Evolutionary conservation across 2,797 vertebrate species (phyloP).

Genomic region (Lycodopsis pacificus): DNA sequence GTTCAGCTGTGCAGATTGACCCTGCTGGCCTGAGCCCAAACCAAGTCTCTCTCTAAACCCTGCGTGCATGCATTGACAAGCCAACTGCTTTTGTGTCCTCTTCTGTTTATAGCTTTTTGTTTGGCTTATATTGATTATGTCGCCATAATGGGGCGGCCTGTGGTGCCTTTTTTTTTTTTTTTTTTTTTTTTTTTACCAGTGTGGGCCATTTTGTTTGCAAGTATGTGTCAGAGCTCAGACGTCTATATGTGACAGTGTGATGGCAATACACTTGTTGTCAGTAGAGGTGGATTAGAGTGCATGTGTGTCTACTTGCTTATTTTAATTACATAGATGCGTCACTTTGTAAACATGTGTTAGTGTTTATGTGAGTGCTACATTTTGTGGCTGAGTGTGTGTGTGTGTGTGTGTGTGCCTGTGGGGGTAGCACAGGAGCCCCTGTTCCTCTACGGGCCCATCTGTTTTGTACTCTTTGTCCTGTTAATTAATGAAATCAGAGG

Average conservation of each 20-base stretch:
- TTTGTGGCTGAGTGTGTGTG: constrained; percentile 38
- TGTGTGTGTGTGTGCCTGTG: constrained; percentile 51
- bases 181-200: constrained; percentile 4
- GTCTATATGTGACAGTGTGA: constrained; percentile 24
- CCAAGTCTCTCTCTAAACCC: constrained; percentile 44
- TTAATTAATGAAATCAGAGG: constrained; percentile 86
- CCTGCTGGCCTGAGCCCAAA: constrained; percentile 70
- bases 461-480: constrained; percentile 85
- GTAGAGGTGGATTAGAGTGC: not conserved
- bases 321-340: constrained; percentile 38
- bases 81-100: constrained; percentile 66
- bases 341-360: constrained; percentile 29
- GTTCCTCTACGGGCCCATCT: constrained; percentile 82
- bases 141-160: constrained; percentile 56
- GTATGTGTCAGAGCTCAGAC: constrained; percentile 32
- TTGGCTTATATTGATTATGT: constrained; percentile 68
- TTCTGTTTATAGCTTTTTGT: constrained; percentile 68
- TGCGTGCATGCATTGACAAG: constrained; percentile 53
- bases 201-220: constrained; percentile 51
- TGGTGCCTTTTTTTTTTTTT: constrained; percentile 33
- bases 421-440: constrained; percentile 74
- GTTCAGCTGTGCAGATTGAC: constrained; percentile 76
- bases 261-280: not conserved
- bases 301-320: not conserved
- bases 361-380: constrained; percentile 48